Evolutionary conservation across 2,888 invertebrate species (phyloP), one percentile per base, ranked within the genome.

Genomic region (Melinopterus prodromus): DNA sequence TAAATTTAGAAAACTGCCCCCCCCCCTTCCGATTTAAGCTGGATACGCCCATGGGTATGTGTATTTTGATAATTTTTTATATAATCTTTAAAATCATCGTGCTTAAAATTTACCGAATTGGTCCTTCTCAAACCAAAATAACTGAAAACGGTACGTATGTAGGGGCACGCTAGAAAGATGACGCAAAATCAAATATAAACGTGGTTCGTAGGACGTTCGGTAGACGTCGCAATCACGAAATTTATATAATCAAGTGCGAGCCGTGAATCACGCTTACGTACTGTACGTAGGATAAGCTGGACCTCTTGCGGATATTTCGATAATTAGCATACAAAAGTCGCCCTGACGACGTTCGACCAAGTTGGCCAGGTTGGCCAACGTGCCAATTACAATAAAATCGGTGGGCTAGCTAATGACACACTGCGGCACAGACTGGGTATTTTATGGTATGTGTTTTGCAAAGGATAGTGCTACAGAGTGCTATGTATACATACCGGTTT

Each of bases 161-260:
- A 53, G 53, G 53, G 5, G 53, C 53, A 2, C 12, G 53, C 53
- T 7, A 53, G 7, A 53, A 53, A 53, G 53, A 53, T 53, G 53
- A 53, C 5, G 53, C 7, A 7, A 4, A 9, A 53, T 9, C 2
- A 53, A 53, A 53, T 53, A 53, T 53, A 9, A 53, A 12, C 53
- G 53, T 53, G 53, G 53, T 53, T 53, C 53, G 53, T 53, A 53
- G 53, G 53, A 53, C 12, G 53, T 9, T 12, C 53, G 53, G 53
- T 53, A 12, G 53, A 53, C 53, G 53, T 53, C 53, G 53, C 53
- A 53, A 53, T 53, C 53, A 53, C 53, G 53, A 53, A 53, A 53
- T 53, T 53, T 53, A 53, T 53, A 53, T 53, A 53, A 53, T 53
- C 53, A 53, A 53, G 53, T 53, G 53, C 53, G 53, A 53, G 53